Conservation (phyloP, 1,140 invertebrate genomes). For the Orchestia grillus region DNA sequence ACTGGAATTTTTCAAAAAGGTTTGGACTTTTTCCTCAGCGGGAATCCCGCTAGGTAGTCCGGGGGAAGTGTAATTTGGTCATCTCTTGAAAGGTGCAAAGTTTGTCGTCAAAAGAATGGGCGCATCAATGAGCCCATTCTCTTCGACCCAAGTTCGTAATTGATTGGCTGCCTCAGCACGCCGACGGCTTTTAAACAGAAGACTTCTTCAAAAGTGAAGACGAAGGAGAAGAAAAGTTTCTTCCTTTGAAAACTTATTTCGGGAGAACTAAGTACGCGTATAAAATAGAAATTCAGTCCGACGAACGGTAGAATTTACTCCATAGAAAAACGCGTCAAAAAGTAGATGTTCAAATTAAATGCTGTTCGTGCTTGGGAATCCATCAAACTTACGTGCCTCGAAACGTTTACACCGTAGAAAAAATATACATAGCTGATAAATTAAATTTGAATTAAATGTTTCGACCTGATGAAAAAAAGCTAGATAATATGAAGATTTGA, state of each 20-base stretch:
- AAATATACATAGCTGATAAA: no score
- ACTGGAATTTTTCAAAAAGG: not conserved
- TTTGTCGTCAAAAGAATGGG: not conserved
- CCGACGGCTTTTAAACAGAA: not conserved
- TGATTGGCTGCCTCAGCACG: not conserved
- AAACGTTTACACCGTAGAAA: no score
- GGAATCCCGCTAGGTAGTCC: not conserved
- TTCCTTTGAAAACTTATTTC: not conserved
- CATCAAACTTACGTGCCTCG: no score
- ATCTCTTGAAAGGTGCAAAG: constrained; percentile 7
- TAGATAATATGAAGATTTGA: no score
- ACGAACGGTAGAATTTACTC: not conserved
- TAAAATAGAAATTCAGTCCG: not conserved
- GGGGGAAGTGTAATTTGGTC: not conserved
- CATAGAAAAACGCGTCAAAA: not conserved
- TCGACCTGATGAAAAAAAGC: no score
- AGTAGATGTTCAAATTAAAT: no score
- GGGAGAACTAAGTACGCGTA: not conserved
- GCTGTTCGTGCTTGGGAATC: no score
- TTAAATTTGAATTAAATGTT: no score
- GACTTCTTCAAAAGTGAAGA: not conserved
- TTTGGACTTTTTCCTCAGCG: not conserved
- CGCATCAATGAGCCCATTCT: not conserved
- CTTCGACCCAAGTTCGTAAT: not conserved
- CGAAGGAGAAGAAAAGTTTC: not conserved